Evolutionary conservation across 2,113 vertebrate genomes (phyloP), one percentile per base, ranked within the genome.

Genomic region (Herpailurus yagouaroundi): DNA sequence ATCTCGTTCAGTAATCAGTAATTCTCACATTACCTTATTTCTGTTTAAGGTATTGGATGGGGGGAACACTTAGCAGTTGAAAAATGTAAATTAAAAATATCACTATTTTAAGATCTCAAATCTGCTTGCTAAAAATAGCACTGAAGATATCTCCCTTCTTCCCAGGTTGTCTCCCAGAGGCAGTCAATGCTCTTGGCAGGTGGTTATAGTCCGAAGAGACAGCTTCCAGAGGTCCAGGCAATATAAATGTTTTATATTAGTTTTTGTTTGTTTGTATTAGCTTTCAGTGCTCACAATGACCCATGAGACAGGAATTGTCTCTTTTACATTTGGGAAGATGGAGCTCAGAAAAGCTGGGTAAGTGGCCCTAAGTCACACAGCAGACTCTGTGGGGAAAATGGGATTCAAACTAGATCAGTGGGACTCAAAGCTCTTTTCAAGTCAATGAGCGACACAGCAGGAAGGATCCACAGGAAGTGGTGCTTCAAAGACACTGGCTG

Each of bases 401-500:
- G 89, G 94, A 92, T 87, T 94, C 94, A 29, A 63, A 93, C 74
- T 1, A 4, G 16, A 95, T 48, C 77, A 63, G 38, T 14, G 90
- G 74, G 87, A 98, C 96, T 97, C 95, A 95, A 97, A 97, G 92
- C 48, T 64, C 92, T 92, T 96, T 97, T 95, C 88, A 95, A 94
- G 96, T 85, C 25, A 38, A 83, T 63, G 81, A 97, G 87, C 16
- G 7, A 52, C 97, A 14, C 97, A 92, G 96, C 95, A 86, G 98
- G 98, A 85, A 96, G 86, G 73, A 94, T 21, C 91, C 79, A 85
- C 81, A 94, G 97, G 94, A 97, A 97, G 91, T 57, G 52, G 87
- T 5, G 77, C 95, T 97, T 98, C 98, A 98, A 97, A 98, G 97
- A 81, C 94, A n/a, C 76, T 74, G 52, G 38, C 94, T 96, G 38